Evolutionary conservation across 2,113 vertebrate genomes (phyloP), one percentile per base, ranked within the genome.

Genomic region (Rattus norvegicus): DNA sequence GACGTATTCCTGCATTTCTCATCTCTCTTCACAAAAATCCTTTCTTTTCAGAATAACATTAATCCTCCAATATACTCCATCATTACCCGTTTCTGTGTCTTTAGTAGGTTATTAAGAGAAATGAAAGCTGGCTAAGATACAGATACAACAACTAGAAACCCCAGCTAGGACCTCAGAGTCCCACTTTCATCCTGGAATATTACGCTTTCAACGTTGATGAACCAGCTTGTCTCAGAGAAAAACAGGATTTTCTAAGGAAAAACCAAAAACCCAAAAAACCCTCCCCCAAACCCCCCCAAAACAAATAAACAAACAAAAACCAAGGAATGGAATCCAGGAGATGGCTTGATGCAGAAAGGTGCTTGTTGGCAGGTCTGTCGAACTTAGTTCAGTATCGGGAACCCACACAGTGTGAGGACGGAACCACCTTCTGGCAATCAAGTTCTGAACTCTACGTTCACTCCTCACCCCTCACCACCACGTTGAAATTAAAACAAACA

Each of bases 31-130:
- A 39, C 26, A 26, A 56, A 61, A 39, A 54, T 61, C 24, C 54
- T 84, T 93, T 22, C 77, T 56, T 86, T 85, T 84, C 5, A 89
- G 67, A 90, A 96, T 54, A 87, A 72, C 52, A 83, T 30, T 56
- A 10, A 24, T 88, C 73, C 63, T 7, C 36, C 24, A 49, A 73
- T 24, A 39, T 0, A 65, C 28, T 3, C 30, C 9, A 76, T 56
- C n/a, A 77, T 70, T 26, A 59, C 24, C 79, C 19, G 33, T 7
- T 13, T 84, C 6, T 73, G 67, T 63, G 28, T 65, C 22, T 91
- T 96, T 85, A 84, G 77, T 72, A 28, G n/a, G 8, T 72, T 77
- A 90, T 77, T n/a, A 67, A 76, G 80, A 33, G 65, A 80, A 70
- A 65, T 30, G 9, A 49, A 85, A 39, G 22, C 26, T 39, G 54